Evolutionary conservation across 2,888 invertebrate species (phyloP).

Genomic region (Oeneis ivallda): DNA sequence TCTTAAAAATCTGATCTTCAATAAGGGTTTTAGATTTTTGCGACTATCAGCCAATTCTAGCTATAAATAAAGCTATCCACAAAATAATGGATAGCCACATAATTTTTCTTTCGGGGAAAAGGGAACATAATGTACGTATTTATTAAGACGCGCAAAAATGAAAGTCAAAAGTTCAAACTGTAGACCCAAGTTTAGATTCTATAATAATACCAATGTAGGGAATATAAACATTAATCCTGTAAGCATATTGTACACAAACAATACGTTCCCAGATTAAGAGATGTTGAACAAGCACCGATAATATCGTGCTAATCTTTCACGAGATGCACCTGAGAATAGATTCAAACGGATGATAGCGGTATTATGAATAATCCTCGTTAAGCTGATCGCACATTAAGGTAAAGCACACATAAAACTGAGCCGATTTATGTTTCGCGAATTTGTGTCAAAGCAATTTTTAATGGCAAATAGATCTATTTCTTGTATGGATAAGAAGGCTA

Average conservation of each 20-base stretch:
- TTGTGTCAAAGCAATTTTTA: too few relatives aligned
- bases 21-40: too few relatives aligned
- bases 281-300: slow-evolving; percentile 26
- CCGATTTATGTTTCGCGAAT: too few relatives aligned
- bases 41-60: too few relatives aligned
- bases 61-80: too few relatives aligned
- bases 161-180: not conserved
- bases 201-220: not conserved
- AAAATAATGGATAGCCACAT: too few relatives aligned
- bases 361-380: slow-evolving; percentile 33
- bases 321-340: slow-evolving; percentile 34
- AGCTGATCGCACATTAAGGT: not conserved
- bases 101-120: not conserved
- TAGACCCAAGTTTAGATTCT: not conserved
- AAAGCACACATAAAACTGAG: not conserved
- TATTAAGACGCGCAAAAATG: not conserved
- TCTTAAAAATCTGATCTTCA: too few relatives aligned
- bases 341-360: slow-evolving; percentile 32
- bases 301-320: slow-evolving; percentile 30
- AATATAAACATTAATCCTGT: slow-evolving; percentile 6
- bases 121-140: not conserved
- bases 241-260: slow-evolving; percentile 7
- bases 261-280: slow-evolving; percentile 7
- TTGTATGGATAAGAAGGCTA: too few relatives aligned
- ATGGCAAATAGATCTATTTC: too few relatives aligned